Conservation (phyloP, 2,888 invertebrate genomes). For the Drepana falcataria region DNA sequence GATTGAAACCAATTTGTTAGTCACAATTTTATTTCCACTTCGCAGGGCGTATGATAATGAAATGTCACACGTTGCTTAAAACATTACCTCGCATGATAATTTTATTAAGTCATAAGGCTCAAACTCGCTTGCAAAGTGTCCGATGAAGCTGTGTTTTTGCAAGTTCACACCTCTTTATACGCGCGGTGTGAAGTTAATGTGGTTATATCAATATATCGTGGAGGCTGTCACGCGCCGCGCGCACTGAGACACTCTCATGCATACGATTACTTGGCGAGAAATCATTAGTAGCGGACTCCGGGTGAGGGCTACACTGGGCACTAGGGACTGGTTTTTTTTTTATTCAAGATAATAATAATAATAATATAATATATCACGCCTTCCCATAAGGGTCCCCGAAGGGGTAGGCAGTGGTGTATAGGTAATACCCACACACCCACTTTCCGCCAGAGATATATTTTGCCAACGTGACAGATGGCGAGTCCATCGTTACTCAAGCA, state of each 20-base stretch:
- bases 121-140: conserved; percentile 1
- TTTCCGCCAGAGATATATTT: too few species aligned
- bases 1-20: conserved; percentile 26
- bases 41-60: conserved; percentile 31
- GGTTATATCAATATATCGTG: conserved; percentile 23
- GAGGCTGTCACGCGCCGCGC: conserved; percentile 11
- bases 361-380: too few species aligned
- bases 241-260: conserved; percentile 39
- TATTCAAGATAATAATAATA: too few species aligned
- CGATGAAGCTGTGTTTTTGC: conserved; percentile 16
- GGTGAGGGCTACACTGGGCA: conserved; percentile 7
- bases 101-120: neutral
- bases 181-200: conserved; percentile 29
- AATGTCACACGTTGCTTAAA: conserved; percentile 35
- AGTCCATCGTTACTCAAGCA: too few species aligned
- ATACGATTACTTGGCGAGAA: conserved; percentile 45
- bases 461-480: too few species aligned
- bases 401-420: too few species aligned
- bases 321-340: neutral
- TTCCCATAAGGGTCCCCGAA: too few species aligned
- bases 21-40: conserved; percentile 33
- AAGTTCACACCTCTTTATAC: conserved; percentile 33
- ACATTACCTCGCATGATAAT: conserved; percentile 19
- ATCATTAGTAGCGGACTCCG: conserved; percentile 25
- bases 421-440: too few species aligned